Evolutionary conservation across 2,888 invertebrate genomes (phyloP), one percentile per base, ranked within the genome.

Genomic region (Stenchaetothrips biformis): DNA sequence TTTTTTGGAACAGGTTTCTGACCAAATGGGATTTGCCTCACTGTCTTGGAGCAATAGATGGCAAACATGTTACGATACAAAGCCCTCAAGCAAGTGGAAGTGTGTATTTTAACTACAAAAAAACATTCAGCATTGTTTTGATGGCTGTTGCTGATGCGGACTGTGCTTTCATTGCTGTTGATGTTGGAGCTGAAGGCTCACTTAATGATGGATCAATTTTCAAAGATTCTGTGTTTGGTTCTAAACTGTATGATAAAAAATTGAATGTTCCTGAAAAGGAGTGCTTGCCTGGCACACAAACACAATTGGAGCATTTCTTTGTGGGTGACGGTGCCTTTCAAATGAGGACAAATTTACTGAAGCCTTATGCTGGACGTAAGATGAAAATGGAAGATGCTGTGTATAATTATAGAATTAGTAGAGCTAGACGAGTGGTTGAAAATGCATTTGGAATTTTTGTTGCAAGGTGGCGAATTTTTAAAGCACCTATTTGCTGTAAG

Each of bases 321-420:
- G 78, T 83, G 21, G 84, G 83, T 11, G 83, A 84, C 81, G 84
- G 83, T 67, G 84, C 83, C 47, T 84, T 84, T 80, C 82, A 82
- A 37, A 78, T 84, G 59, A 79, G 81, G 49, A 81, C 81, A 81
- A 82, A 83, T 81, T 81, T 84, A n/a, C 81, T 83, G 82, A 84
- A 84, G 81, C 84, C 83, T 11, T 84, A 80, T 78, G 37, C 37
- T 77, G 27, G 82, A 82, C 79, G 49, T 78, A 47, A 79, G 78
- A 80, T 82, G 82, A 80, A 81, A 59, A 18, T 18, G 27, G 13
- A 21, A 47, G 27, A 78, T 80, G 67, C 21, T 80, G 82, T 80
- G 82, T 82, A 82, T 79, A 83, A 83, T 80, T 83, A 83, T 81
- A 81, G 83, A 48, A 37, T 83, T 49, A 81, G 78, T 81, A 37